A percentile compares a stretch with the other conserved stretches of the same genome.
These are phyloP conservation scores for Pseudopodoces humilis DNA, from an alignment of 2,113 vertebrate genomes.

Conservation along the genomic window DNA sequence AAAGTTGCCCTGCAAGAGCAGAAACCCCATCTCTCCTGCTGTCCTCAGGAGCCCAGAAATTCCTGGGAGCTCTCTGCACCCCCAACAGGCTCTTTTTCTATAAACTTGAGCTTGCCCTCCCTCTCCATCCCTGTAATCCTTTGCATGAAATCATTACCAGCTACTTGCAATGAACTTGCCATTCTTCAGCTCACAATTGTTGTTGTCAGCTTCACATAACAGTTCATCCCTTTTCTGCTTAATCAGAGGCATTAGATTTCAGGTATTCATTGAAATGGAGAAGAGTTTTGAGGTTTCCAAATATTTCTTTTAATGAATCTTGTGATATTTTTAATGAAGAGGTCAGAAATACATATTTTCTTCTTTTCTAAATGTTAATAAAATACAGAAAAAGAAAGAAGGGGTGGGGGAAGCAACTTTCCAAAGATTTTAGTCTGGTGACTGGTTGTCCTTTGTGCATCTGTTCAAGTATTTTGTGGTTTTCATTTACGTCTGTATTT, in stretches of 20 bases:
- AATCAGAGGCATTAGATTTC: constrained; percentile 51
- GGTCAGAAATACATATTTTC: constrained; percentile 33
- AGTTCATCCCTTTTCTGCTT: constrained; percentile 38
- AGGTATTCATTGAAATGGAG: constrained; percentile 49
- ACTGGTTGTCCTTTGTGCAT: constrained; percentile 64
- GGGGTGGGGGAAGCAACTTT: constrained; percentile 6
- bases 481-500: constrained; percentile 69
- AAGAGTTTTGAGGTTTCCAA: constrained; percentile 47
- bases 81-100: neutral
- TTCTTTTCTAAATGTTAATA: constrained; percentile 44
- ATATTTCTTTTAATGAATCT: constrained; percentile 34
- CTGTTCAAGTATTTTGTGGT: constrained; percentile 71
- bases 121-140: neutral
- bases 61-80: neutral
- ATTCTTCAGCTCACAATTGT: constrained; percentile 43
- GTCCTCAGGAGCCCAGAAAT: neutral
- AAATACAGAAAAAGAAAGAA: constrained; percentile 41
- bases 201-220: constrained; percentile 42
- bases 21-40: neutral
- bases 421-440: constrained; percentile 52
- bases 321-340: constrained; percentile 57
- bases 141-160: constrained; percentile 42
- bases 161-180: constrained; percentile 20
- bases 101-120: neutral
- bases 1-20: neutral